Percentiles rank a stretch among this genome's conserved stretches.
Conservation (phyloP, 2,113 vertebrate species). For the Xiphorhynchus elegans region DNA sequence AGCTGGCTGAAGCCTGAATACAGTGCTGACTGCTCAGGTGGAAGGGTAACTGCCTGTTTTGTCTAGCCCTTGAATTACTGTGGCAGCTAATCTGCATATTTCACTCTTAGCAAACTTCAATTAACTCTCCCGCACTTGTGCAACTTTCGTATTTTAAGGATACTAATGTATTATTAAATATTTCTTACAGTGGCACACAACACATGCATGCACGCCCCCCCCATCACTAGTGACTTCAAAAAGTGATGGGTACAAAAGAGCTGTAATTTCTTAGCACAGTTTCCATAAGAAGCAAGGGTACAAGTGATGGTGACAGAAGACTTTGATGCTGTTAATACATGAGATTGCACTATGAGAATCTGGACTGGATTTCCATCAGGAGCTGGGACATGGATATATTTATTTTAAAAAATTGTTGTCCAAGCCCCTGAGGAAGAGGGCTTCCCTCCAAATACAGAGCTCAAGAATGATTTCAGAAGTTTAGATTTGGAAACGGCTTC, state of each 20-base stretch:
- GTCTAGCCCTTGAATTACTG: slow-evolving; percentile 2
- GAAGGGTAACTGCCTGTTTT: slow-evolving; percentile 2
- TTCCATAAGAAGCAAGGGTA: neutral
- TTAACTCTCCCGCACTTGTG: neutral
- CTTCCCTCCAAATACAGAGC: neutral
- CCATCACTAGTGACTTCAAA: neutral
- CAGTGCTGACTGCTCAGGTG: neutral
- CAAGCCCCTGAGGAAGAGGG: neutral
- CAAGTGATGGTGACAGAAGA: neutral
- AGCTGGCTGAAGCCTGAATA: neutral
- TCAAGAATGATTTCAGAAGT: neutral
- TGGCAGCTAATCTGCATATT: slow-evolving; percentile 17
- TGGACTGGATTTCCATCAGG: neutral
- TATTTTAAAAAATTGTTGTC: neutral
- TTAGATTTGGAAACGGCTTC: neutral
- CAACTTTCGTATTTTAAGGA: neutral
- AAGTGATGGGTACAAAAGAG: neutral
- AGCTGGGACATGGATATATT: neutral
- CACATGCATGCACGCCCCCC: fast-evolving
- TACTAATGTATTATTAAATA: neutral
- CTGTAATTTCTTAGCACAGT: neutral
- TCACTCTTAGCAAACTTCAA: neutral
- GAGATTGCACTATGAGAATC: neutral
- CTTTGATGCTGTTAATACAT: neutral
- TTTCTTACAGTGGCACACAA: neutral